Percentiles rank a stretch among this genome's conserved stretches.
Conservation (phyloP, 2,888 invertebrate genomes). For the Apodemia hepburni region DNA sequence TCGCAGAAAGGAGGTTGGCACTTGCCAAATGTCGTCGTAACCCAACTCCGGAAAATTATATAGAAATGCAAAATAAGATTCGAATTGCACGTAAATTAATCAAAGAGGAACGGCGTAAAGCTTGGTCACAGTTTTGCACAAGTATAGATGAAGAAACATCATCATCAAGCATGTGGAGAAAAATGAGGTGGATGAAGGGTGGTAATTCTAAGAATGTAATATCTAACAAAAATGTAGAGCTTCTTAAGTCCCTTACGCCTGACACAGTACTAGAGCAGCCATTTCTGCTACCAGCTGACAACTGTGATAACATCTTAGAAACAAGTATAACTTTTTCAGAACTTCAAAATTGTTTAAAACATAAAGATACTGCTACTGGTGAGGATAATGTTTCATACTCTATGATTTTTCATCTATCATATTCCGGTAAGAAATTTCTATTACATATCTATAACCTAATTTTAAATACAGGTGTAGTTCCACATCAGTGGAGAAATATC, state of each 20-base stretch:
- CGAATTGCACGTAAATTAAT: not conserved
- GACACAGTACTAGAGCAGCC: not conserved
- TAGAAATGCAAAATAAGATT: not conserved
- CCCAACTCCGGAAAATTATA: not conserved
- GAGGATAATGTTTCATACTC: not conserved
- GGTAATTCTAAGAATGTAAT: not conserved
- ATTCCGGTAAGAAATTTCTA: not conserved
- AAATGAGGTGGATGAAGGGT: not conserved
- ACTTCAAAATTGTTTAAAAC: not conserved
- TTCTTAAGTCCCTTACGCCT: not conserved
- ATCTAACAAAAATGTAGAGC: not conserved
- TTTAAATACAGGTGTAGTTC: not conserved
- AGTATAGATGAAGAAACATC: conserved; percentile 4
- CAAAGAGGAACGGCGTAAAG: not conserved
- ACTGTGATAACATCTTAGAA: not conserved
- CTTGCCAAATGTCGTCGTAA: not conserved
- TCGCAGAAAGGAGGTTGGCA: not conserved
- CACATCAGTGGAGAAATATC: no score
- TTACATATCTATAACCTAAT: conserved; percentile 1
- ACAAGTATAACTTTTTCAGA: not conserved
- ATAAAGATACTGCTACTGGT: not conserved
- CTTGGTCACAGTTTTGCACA: not conserved
- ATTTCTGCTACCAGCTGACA: not conserved
- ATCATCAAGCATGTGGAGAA: conserved; percentile 2
- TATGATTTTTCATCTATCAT: not conserved